phyloP scores from a whole-genome alignment of 2,888 invertebrate genomes.

The Megaustenia siamemsis region DNA sequence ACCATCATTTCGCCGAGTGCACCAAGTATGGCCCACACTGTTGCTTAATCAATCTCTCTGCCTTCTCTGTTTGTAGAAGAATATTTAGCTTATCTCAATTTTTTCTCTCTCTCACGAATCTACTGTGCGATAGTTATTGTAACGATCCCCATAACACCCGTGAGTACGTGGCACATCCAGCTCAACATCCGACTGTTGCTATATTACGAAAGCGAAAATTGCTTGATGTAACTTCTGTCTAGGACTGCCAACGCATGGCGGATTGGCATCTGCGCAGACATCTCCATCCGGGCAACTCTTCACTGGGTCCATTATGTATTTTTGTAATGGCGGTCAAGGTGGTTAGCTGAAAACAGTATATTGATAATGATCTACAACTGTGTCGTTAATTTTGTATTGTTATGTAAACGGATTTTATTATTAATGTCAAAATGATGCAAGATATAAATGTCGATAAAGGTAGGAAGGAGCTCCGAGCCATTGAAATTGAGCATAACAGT shows the following conservation, averaged over 20 bases:
- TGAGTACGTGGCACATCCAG: too few species aligned
- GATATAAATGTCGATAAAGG: slow-evolving; percentile 84
- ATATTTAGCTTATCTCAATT: too few species aligned
- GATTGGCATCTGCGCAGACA: slow-evolving; percentile 68
- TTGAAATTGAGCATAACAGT: slow-evolving; percentile 73
- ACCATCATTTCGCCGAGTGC: too few species aligned
- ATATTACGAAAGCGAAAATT: slow-evolving; percentile 34
- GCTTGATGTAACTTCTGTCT: neutral
- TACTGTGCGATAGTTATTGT: too few species aligned
- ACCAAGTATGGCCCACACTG: too few species aligned
- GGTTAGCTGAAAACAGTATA: slow-evolving; percentile 72
- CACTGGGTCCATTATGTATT: slow-evolving; percentile 51
- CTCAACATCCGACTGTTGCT: too few species aligned
- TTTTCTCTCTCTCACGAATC: too few species aligned
- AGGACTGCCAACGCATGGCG: slow-evolving; percentile 49
- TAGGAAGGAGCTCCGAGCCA: slow-evolving; percentile 70
- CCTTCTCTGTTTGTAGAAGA: too few species aligned
- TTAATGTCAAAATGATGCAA: slow-evolving; percentile 85
- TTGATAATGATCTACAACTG: slow-evolving; percentile 63
- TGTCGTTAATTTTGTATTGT: slow-evolving; percentile 54
- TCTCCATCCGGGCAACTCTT: slow-evolving; percentile 73
- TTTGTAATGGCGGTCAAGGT: slow-evolving; percentile 80
- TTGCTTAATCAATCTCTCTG: too few species aligned
- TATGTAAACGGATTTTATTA: slow-evolving; percentile 39
- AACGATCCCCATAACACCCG: too few species aligned